These are phyloP conservation scores for Galeruca laticollis DNA, from an alignment of 2,888 invertebrate species.

Conservation along the genomic window DNA sequence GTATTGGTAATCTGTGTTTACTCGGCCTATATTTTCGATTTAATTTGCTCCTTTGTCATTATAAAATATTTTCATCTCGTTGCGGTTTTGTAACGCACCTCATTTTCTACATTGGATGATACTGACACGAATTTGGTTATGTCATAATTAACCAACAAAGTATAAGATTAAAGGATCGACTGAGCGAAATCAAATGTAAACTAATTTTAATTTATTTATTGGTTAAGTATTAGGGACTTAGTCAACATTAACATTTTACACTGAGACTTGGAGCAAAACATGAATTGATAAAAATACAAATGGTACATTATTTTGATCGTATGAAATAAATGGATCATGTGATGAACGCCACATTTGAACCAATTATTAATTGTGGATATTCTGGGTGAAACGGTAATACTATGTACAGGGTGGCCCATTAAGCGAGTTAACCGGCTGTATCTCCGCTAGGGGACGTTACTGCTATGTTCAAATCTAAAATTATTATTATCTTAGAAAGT, in stretches of 20 bases:
- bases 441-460: too few species aligned
- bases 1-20: background rate
- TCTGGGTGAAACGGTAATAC: too few species aligned
- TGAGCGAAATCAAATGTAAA: background rate
- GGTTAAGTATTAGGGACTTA: background rate
- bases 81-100: background rate
- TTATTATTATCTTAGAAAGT: too few species aligned
- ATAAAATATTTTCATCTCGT: background rate
- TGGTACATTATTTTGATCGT: too few species aligned
- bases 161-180: background rate
- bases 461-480: too few species aligned
- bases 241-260: background rate
- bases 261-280: too few species aligned
- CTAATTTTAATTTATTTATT: background rate
- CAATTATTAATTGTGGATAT: too few species aligned
- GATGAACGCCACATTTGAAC: too few species aligned
- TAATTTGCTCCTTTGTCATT: background rate
- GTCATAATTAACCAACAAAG: background rate
- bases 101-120: slow-evolving; percentile 3
- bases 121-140: background rate
- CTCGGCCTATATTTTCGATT: background rate
- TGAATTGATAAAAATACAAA: too few species aligned
- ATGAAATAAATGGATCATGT: too few species aligned
- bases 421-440: too few species aligned
- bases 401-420: too few species aligned